Conservation (phyloP, 2,113 vertebrate genomes). For the Nibea coibor region DNA sequence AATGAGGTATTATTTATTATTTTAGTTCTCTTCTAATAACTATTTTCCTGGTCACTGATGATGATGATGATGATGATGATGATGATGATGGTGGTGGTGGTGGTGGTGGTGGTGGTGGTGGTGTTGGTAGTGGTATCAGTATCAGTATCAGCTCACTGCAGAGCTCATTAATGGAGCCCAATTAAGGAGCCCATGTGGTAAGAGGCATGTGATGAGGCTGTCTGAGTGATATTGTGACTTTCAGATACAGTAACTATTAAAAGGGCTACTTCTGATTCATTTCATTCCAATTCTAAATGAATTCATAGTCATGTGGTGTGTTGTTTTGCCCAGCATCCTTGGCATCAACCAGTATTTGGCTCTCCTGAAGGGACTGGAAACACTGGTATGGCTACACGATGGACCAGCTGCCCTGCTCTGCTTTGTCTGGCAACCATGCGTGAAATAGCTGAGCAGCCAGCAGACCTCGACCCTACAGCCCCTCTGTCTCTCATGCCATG, state of each 20-base stretch:
- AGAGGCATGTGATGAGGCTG: background rate
- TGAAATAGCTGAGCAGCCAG: conserved; percentile 8
- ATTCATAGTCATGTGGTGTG: background rate
- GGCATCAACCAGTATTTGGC: background rate
- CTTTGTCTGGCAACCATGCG: background rate
- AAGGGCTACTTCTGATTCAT: background rate
- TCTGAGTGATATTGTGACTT: background rate
- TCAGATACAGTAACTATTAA: background rate
- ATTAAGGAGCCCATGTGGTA: background rate
- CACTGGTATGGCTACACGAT: background rate
- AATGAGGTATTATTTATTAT: background rate
- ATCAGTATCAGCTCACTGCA: background rate
- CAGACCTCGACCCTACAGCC: background rate
- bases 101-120: background rate
- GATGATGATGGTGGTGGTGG: background rate
- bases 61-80: background rate
- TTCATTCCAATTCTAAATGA: background rate
- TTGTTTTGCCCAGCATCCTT: background rate
- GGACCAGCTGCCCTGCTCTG: conserved; percentile 12
- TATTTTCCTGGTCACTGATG: background rate
- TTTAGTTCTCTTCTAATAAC: background rate
- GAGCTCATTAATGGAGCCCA: background rate
- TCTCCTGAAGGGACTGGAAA: background rate
- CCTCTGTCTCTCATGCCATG: background rate
- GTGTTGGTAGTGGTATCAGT: too few species aligned